Evolutionary conservation across 2,888 invertebrate species (phyloP).

Genomic region (Agrochola litura): DNA sequence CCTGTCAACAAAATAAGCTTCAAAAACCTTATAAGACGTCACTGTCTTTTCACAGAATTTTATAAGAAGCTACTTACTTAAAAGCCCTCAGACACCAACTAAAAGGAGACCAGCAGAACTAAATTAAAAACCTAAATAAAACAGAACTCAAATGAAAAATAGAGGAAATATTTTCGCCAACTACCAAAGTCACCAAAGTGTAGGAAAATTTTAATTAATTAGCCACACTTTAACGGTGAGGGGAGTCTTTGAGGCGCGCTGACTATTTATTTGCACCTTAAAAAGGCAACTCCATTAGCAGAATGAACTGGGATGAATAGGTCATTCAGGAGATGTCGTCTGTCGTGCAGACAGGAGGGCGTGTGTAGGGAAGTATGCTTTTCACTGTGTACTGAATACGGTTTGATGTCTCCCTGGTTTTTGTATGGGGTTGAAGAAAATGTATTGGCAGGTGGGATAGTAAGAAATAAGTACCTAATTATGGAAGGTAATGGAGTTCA

Average conservation of each 20-base stretch:
- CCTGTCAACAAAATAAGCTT: constrained; percentile 10
- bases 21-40: constrained; percentile 25
- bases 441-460: constrained; percentile 28
- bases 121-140: constrained; percentile 49
- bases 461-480: constrained; percentile 24
- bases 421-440: constrained; percentile 34
- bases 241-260: constrained; percentile 73
- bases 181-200: constrained; percentile 37
- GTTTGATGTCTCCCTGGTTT: constrained; percentile 35
- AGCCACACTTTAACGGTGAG: constrained; percentile 73
- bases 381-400: constrained; percentile 38
- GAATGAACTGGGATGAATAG: constrained; percentile 87
- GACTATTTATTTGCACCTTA: constrained; percentile 85
- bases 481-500: not conserved
- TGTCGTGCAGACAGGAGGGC: constrained; percentile 69
- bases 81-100: constrained; percentile 29
- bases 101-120: constrained; percentile 32
- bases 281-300: constrained; percentile 88
- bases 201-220: constrained; percentile 81
- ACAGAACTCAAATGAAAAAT: constrained; percentile 27
- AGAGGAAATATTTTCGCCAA: constrained; percentile 43
- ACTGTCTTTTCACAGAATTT: constrained; percentile 23
- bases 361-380: constrained; percentile 41
- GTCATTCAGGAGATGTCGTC: constrained; percentile 80
- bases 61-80: constrained; percentile 28